Conservation (phyloP, 2,888 invertebrate genomes). For the Prostheceraeus crozeri region DNA sequence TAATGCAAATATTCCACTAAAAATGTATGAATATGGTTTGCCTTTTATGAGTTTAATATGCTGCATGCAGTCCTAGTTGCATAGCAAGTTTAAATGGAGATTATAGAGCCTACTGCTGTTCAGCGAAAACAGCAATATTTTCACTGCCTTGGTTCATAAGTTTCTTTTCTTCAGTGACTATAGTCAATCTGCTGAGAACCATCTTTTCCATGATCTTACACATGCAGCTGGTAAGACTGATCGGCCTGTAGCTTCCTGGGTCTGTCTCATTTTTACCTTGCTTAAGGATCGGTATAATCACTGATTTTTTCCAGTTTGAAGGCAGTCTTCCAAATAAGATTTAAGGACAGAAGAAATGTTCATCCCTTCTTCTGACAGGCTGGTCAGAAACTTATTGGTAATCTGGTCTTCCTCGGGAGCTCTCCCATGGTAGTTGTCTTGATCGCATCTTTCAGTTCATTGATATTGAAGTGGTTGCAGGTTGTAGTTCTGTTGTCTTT, state of each 20-base stretch:
- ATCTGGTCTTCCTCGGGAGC: background rate
- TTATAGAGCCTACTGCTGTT: too few relatives aligned
- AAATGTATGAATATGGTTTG: too few relatives aligned
- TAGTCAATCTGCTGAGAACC: constrained; percentile 42
- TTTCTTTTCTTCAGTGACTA: too few relatives aligned
- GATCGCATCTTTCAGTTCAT: constrained; percentile 9
- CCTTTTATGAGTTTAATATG: too few relatives aligned
- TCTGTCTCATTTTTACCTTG: constrained; percentile 40
- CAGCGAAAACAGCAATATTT: too few relatives aligned
- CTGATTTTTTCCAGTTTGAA: constrained; percentile 37
- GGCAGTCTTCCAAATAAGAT: constrained; percentile 5
- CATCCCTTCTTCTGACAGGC: too few relatives aligned
- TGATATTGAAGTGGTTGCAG: background rate
- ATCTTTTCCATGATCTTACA: constrained; percentile 44
- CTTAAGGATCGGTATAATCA: constrained; percentile 41
- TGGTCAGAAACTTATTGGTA: too few relatives aligned
- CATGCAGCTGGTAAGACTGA: constrained; percentile 44
- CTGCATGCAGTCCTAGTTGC: too few relatives aligned
- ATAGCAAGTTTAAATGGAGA: too few relatives aligned
- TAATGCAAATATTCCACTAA: too few relatives aligned
- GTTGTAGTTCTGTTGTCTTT: background rate
- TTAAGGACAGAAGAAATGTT: too few relatives aligned
- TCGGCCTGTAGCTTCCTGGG: constrained; percentile 43
- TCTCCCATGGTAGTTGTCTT: background rate
- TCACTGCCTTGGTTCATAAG: too few relatives aligned